Evolutionary conservation across 1,140 invertebrate species (phyloP), one percentile per base, ranked within the genome.

Genomic region (Stenopsyche tienmushanensis): DNA sequence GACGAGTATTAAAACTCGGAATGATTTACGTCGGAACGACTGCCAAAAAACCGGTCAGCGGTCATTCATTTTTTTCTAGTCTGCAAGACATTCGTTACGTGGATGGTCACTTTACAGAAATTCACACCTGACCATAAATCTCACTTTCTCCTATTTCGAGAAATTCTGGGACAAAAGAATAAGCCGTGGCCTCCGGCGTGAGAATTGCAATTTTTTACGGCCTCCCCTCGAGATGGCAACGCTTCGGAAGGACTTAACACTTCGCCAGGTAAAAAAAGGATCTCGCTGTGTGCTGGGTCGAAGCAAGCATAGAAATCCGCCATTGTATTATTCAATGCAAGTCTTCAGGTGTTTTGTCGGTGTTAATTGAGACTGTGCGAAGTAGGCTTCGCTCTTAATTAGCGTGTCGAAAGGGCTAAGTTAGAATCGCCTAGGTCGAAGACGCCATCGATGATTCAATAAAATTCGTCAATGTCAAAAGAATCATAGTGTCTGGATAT

Each of bases 131-230:
- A n/a, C n/a, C n/a, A n/a, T n/a, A 45, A 34, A 63, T 59, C 60
- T 52, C 53, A 67, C 65, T 67, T 67, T 67, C 65, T 52, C 60
- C 60, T 9, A 42, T 63, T 67, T 57, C 42, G 53, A 47, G 55
- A 66, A 63, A 62, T 57, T 20, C 8, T 20, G n/a, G 21, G 50
- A 67, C 65, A 67, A 67, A 47, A 47, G 57, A 42, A 42, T 34
- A n/a, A 44, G 57, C 42, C 21, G 49, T 52, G 34, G 62, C 45
- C 21, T 24, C 39, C 23, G 47, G 8, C 15, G 24, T 21, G 21
- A 54, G 20, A 47, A 26, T 47, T 54, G 26, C 47, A 24, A 59
- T 66, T 66, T 66, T 66, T 66, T 66, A 26, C 45, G 59, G 45
- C 49, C 8, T 42, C 18, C 24, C 17, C 59, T 23, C 54, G 18